Evolutionary conservation across 2,113 vertebrate species (phyloP), one percentile per base, ranked within the genome.

Genomic region (Xenopus laevis): DNA sequence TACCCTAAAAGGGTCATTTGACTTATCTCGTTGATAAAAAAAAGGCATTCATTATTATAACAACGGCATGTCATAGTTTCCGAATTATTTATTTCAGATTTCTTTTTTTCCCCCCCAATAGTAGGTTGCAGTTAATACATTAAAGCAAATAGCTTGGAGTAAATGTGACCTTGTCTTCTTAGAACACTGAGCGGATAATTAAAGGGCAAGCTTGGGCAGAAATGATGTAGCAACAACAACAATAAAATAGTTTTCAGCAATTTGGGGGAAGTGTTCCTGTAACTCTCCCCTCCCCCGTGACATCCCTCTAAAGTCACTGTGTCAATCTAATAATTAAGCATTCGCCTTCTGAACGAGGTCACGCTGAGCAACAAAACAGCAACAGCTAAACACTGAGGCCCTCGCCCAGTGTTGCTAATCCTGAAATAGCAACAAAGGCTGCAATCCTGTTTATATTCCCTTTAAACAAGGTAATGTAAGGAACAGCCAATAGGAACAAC

Each of bases 341-440:
- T 64, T 65, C 62, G 33, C 71, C 71, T 45, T 65, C 30, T 72
- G 62, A 65, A 27, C n/a, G 62, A 65, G 62, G 53, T 46, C 27
- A 64, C 60, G 30, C 58, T 50, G 21, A 60, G 21, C 58, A 60
- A 12, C 20, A 27, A 18, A 21, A 23, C 58, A 23, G 10, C 20
- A 27, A 11, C 58, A 60, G 20, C 13, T 10, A 40, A 40, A 60
- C 58, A 60, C 58, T 9, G 21, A 12, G 33, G 4, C 16, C 58
- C 1, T 11, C 20, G 18, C 58, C 33, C 58, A 27, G 18, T 27
- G 4, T 2, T 4, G 18, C 18, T 10, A 60, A 18, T 12, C 58
- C 18, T 23, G 58, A 21, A 60, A 60, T 13, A 60, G 58, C 21
- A 55, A 55, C 53, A 55, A 55, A 55, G 53, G 53, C 13, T 55